Evolutionary conservation across 1,140 invertebrate genomes (phyloP), one percentile per base, ranked within the genome.

Genomic region (Trachymyrmex cornetzi): DNA sequence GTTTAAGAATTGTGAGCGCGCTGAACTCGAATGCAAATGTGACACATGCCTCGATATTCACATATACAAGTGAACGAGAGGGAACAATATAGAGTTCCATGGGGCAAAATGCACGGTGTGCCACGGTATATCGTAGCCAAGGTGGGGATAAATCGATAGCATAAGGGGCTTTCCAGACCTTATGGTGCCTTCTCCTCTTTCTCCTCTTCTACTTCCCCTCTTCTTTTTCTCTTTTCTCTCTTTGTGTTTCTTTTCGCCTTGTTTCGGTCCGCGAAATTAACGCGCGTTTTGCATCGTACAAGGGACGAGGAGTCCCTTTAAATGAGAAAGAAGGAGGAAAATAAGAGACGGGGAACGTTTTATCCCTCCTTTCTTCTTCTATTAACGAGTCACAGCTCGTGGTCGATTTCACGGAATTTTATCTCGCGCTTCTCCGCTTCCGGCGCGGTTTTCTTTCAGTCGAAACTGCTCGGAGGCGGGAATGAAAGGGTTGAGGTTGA

Each of bases 81-180:
- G 64, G 87, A 89, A 91, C 90, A 92, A 93, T 91, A 91, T 92
- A 89, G 87, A 90, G 91, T 92, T 92, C 85, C 81, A 93, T 89
- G 91, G 91, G 90, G 93, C 71, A 71, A 53, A 71, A 80, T 92
- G 82, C 66, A 91, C 91, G 87, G 89, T 89, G 87, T 85, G 92
- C 80, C 69, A 90, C 87, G 87, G 89, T 91, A 88, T 82, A 90
- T 93, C 85, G 85, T n/a, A 85, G 64, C 34, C 82, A 66, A 88
- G 87, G 93, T 92, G 89, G 93, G 92, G 92, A 93, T 85, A 93
- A 91, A 94, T 94, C 93, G 93, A 94, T 94, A 94, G 87, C 91
- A 93, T 92, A 93, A 93, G 92, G 92, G 93, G 89, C 87, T 91
- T 86, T 80, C 91, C 92, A 93, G 91, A 94, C 93, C 93, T 94